phyloP scores from a whole-genome alignment of 2,797 vertebrate genomes.

The Chlorospingus semifuscus region DNA sequence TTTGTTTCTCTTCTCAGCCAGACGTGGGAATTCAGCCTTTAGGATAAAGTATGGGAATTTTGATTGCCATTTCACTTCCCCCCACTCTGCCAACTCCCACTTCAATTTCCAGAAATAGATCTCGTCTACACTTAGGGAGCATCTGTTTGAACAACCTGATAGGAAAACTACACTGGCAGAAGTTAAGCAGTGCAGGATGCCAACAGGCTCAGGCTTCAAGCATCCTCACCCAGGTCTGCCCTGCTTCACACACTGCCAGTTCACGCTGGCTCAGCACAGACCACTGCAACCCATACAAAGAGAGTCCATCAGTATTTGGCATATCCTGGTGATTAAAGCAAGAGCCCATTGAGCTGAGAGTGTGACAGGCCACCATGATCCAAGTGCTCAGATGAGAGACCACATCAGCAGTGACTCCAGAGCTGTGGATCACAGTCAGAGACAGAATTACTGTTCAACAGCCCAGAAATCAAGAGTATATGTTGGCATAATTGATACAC shows the following conservation, averaged over 20 bases:
- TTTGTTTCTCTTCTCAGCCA: conserved; percentile 44
- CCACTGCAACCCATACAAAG: neutral
- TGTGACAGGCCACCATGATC: neutral
- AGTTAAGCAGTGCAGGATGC: neutral
- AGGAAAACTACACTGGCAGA: neutral
- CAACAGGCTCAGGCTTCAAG: neutral
- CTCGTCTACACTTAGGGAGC: neutral
- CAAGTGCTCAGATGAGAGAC: neutral
- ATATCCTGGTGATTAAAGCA: neutral
- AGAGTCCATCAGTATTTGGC: neutral
- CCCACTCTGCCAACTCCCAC: conserved; percentile 7
- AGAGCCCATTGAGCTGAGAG: neutral
- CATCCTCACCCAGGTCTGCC: neutral
- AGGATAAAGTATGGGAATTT: conserved; percentile 16
- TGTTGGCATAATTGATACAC: neutral
- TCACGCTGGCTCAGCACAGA: neutral
- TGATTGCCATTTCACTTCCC: conserved; percentile 3
- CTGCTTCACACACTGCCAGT: neutral
- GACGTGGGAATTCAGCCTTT: conserved; percentile 41
- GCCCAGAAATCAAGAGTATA: neutral
- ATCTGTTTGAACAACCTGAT: neutral
- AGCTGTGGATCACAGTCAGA: neutral
- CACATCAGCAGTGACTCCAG: neutral
- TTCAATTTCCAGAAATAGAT: conserved; percentile 48
- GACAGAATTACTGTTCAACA: neutral